phyloP scores from a whole-genome alignment of 2,797 vertebrate genomes.

The Brachymystax lenok region DNA sequence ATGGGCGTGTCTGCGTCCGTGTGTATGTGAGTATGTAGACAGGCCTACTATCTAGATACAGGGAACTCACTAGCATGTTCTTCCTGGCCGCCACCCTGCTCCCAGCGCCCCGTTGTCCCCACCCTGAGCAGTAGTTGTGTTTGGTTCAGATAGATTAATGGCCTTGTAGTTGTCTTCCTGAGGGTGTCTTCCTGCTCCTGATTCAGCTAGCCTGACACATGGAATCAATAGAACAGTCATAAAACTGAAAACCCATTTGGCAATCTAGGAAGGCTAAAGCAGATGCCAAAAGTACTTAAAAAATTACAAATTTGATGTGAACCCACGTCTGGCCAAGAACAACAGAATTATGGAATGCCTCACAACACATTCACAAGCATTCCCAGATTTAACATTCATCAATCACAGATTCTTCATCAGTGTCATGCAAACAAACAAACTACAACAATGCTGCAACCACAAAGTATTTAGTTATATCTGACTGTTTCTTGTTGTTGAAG shows the following conservation, averaged over 20 bases:
- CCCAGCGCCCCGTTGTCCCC: slow-evolving; percentile 43
- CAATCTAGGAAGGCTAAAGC: no score
- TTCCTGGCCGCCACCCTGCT: slow-evolving; percentile 36
- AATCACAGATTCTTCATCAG: slow-evolving; percentile 15
- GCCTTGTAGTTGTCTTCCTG: slow-evolving; percentile 37
- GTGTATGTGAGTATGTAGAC: not conserved
- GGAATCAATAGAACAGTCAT: no score
- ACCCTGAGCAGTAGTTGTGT: slow-evolving; percentile 14
- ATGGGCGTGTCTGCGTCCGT: not conserved
- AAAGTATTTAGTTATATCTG: no score
- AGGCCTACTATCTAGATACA: slow-evolving; percentile 50
- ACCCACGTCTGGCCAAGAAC: no score
- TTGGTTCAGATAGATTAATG: slow-evolving; percentile 52
- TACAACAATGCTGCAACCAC: no score
- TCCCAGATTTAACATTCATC: slow-evolving; percentile 15
- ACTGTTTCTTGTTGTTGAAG: no score
- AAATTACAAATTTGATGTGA: no score
- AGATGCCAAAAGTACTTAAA: no score
- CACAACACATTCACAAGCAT: slow-evolving; percentile 28
- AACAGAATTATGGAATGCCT: slow-evolving; percentile 26
- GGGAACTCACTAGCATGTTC: slow-evolving; percentile 40
- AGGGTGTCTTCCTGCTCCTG: slow-evolving; percentile 30
- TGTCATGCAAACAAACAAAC: slow-evolving; percentile 11
- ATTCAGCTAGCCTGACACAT: no score
- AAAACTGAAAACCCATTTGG: no score